Percentiles rank a stretch among this genome's conserved stretches.
These are phyloP conservation scores for Noturus placidus DNA, from an alignment of 2,113 vertebrate species.

Conservation along the genomic window DNA sequence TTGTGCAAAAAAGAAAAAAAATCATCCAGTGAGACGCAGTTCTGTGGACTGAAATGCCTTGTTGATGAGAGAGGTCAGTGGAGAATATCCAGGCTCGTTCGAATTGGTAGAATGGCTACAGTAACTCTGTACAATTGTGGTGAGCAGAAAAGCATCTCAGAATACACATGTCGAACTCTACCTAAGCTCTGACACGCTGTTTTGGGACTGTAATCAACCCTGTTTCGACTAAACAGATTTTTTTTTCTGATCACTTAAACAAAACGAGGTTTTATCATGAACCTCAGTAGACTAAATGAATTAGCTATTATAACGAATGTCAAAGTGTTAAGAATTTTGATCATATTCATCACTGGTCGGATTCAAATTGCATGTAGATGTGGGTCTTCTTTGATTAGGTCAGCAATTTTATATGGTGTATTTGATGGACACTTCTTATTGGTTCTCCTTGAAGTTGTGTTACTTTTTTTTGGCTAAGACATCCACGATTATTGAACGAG, in stretches of 20 bases:
- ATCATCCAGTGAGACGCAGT: not conserved
- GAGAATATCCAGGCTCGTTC: not conserved
- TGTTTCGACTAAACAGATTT: not conserved
- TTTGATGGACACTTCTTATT: not conserved
- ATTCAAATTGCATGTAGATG: not conserved
- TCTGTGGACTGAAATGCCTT: not conserved
- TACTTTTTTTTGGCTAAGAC: not conserved
- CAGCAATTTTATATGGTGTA: not conserved
- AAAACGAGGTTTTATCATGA: not conserved
- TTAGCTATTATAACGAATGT: not conserved
- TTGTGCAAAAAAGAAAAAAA: not conserved
- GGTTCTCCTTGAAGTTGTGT: not conserved
- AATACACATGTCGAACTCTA: not conserved
- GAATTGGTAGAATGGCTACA: not conserved
- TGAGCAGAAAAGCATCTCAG: not conserved
- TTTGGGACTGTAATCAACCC: not conserved
- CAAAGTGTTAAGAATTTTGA: not conserved
- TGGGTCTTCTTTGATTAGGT: not conserved
- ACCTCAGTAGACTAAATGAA: not conserved
- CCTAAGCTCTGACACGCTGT: not conserved
- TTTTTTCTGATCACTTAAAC: not conserved
- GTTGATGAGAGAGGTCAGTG: not conserved
- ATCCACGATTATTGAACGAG: too few species aligned
- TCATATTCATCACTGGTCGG: not conserved
- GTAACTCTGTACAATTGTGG: not conserved